Evolutionary conservation across 30 jellyfish, hydroid and myxozoan genomes (phyloP).

Genomic region (Aurelia sp.): DNA sequence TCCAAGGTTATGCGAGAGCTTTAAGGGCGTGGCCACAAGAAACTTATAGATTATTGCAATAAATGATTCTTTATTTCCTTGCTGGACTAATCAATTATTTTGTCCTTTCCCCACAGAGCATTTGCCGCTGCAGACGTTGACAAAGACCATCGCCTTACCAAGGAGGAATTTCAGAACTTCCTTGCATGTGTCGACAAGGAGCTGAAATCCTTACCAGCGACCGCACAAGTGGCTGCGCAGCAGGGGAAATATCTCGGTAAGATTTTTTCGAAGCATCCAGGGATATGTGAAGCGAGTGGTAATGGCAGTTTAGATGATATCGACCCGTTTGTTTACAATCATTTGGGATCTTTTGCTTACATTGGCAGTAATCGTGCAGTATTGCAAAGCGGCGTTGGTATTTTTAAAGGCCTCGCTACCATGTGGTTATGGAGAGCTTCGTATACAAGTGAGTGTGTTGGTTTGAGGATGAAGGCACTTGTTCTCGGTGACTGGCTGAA

Average conservation of each 20-base stretch:
- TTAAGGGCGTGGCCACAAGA: no score
- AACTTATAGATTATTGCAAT: no score
- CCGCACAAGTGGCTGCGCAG: conserved; percentile 98
- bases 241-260: conserved; percentile 96
- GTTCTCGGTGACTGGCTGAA: conserved; percentile 93
- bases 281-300: background rate
- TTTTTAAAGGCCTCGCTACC: conserved; percentile 83
- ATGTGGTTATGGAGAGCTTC: conserved; percentile 98
- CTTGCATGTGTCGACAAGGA: conserved; percentile 72
- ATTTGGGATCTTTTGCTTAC: conserved; percentile 93
- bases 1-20: no score
- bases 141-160: conserved; percentile 58
- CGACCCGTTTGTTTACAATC: conserved; percentile 82
- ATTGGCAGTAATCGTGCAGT: conserved; percentile 95
- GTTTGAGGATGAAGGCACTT: conserved; percentile 86
- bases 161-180: conserved; percentile 69
- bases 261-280: conserved; percentile 50
- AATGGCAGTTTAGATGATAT: conserved; percentile 41
- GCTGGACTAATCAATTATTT: no score
- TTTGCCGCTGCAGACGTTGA: conserved; percentile 74
- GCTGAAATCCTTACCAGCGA: conserved; percentile 83
- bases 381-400: conserved; percentile 80
- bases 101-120: conserved; percentile 23
- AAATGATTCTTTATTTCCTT: no score
- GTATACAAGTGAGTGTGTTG: conserved; percentile 90